Evolutionary conservation across 2,113 vertebrate genomes (phyloP).

Genomic region (Eurystomus gularis): DNA sequence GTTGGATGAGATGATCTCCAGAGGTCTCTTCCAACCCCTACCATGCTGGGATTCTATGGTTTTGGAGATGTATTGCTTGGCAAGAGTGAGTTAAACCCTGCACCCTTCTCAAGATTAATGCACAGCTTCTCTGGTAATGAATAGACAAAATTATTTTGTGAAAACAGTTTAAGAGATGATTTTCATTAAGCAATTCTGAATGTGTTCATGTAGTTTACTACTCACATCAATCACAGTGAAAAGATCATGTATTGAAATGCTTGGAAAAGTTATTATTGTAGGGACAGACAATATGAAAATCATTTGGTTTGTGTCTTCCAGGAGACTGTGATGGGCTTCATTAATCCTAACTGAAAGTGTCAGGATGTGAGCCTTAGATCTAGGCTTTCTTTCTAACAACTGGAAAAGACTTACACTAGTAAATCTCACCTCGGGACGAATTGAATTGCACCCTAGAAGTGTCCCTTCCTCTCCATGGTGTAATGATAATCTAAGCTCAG

Average conservation of each 20-base stretch:
- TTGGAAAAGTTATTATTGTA: background rate
- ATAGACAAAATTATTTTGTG: background rate
- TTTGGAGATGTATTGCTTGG: background rate
- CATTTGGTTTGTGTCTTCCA: background rate
- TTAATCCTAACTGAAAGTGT: background rate
- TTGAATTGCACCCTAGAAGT: background rate
- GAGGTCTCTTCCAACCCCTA: background rate
- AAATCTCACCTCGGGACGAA: background rate
- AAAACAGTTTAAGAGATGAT: background rate
- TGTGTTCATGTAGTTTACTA: background rate
- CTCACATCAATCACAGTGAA: background rate
- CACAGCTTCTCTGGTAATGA: background rate
- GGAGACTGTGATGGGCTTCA: background rate
- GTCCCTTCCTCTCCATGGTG: background rate
- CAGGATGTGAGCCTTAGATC: background rate
- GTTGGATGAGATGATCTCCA: background rate
- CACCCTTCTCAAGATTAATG: background rate
- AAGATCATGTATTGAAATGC: background rate
- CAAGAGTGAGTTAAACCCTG: background rate
- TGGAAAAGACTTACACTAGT: background rate
- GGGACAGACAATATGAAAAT: background rate
- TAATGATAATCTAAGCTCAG: background rate
- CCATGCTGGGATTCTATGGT: background rate
- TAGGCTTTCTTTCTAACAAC: background rate
- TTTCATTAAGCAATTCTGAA: constrained; percentile 4